Percentiles rank a stretch among this genome's conserved stretches.
Conservation (phyloP, 2,797 vertebrate species). For the Champsocephalus esox region DNA sequence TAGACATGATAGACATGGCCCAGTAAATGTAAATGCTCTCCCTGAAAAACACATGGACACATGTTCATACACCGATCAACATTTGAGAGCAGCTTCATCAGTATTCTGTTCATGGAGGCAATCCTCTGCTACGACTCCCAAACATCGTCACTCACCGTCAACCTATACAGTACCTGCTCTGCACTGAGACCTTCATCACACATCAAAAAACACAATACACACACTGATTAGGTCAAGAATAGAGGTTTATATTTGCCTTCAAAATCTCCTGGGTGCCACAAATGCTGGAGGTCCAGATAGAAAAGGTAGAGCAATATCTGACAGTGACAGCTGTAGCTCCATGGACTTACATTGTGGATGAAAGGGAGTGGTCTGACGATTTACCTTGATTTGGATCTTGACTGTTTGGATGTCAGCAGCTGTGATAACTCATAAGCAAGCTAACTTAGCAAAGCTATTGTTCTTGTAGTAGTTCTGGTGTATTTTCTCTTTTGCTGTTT, state of each 20-base stretch:
- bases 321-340: neutral
- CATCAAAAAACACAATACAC: conserved; percentile 31
- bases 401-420: neutral
- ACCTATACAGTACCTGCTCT: conserved; percentile 16
- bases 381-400: neutral
- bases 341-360: neutral
- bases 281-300: conserved; percentile 1
- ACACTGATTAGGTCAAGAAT: conserved; percentile 45
- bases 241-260: conserved; percentile 17
- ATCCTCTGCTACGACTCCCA: conserved; percentile 56
- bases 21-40: neutral
- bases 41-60: neutral
- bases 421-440: neutral
- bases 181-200: conserved; percentile 33
- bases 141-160: conserved; percentile 62
- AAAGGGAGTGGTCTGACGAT: neutral
- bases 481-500: neutral
- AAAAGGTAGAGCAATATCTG: neutral
- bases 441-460: neutral
- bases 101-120: conserved; percentile 70
- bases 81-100: conserved; percentile 57
- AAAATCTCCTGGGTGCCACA: conserved; percentile 11
- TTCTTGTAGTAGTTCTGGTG: neutral
- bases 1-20: neutral
- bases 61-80: conserved; percentile 1